These are phyloP conservation scores for Lasioglossum zephyrum DNA, from an alignment of 2,888 invertebrate species.

Conservation along the genomic window DNA sequence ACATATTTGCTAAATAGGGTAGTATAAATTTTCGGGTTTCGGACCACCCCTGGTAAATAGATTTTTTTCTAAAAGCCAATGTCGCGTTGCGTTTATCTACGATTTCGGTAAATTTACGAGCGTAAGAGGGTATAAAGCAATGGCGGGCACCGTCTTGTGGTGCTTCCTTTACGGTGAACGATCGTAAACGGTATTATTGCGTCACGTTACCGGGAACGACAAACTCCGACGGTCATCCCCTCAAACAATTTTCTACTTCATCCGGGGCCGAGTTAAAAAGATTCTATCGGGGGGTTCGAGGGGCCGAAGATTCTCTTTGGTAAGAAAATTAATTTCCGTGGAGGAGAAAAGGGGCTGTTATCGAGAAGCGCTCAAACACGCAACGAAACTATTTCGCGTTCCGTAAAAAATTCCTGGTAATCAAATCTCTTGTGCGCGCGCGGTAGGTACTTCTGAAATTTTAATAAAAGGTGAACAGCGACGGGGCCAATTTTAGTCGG, in stretches of 20 bases:
- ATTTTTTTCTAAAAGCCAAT: background rate
- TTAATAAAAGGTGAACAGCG: background rate
- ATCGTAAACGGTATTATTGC: background rate
- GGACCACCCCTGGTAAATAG: no score
- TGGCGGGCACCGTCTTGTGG: background rate
- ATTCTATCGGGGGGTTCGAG: background rate
- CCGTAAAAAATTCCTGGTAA: background rate
- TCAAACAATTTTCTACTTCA: conserved; percentile 1
- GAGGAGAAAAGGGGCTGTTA: background rate
- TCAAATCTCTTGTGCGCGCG: background rate
- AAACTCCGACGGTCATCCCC: background rate
- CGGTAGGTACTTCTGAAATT: conserved; percentile 19
- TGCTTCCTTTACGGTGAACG: background rate
- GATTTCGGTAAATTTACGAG: background rate
- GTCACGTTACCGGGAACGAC: background rate
- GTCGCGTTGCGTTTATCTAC: background rate
- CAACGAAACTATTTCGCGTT: conserved; percentile 11
- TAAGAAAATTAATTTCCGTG: conserved; percentile 34
- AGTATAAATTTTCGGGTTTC: no score
- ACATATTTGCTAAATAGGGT: no score
- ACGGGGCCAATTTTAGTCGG: background rate
- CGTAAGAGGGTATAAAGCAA: background rate
- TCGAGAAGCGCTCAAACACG: background rate
- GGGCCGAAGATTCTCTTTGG: background rate
- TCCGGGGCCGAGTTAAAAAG: background rate